Percentiles rank a stretch among this genome's conserved stretches.
Evolutionary conservation across 2,113 vertebrate species (phyloP).

Genomic region (Microcebus murinus): DNA sequence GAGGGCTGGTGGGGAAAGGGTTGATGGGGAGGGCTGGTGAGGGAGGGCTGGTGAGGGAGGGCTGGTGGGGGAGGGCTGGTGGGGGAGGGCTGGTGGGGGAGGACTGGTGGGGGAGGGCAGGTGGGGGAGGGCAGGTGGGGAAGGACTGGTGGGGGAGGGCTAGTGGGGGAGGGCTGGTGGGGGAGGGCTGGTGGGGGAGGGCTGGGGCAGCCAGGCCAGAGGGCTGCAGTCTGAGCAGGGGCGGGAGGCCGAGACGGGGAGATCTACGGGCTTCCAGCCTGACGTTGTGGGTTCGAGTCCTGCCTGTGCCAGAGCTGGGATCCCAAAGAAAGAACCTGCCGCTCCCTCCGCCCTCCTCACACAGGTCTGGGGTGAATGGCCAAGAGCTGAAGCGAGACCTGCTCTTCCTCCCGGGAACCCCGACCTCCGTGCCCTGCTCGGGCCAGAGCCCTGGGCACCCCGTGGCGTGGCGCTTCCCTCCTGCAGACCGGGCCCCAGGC

Average conservation of each 20-base stretch:
- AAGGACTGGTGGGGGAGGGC: too few species aligned
- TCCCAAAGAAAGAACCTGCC: too few species aligned
- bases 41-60: too few species aligned
- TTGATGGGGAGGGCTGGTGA: too few species aligned
- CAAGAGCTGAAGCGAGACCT: background rate
- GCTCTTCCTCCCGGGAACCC: background rate
- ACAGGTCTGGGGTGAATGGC: background rate
- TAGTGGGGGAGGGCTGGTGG: too few species aligned
- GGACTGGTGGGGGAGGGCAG: accelerated
- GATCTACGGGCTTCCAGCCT: background rate
- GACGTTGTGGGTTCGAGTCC: background rate
- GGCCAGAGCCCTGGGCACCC: background rate
- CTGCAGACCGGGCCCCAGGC: background rate
- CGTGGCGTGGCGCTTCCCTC: accelerated
- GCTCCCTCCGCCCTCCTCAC: too few species aligned
- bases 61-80: too few species aligned
- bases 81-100: too few species aligned
- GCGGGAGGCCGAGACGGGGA: background rate
- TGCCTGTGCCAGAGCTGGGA: too few species aligned
- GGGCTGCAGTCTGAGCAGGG: background rate
- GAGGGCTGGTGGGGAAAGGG: too few species aligned
- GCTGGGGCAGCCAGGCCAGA: too few species aligned
- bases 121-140: too few species aligned
- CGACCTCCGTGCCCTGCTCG: background rate
- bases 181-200: background rate